A percentile compares a stretch with the other conserved stretches of the same genome.
These are phyloP conservation scores for Petrocephalus sullivani DNA, from an alignment of 2,797 vertebrate genomes.

Conservation along the genomic window DNA sequence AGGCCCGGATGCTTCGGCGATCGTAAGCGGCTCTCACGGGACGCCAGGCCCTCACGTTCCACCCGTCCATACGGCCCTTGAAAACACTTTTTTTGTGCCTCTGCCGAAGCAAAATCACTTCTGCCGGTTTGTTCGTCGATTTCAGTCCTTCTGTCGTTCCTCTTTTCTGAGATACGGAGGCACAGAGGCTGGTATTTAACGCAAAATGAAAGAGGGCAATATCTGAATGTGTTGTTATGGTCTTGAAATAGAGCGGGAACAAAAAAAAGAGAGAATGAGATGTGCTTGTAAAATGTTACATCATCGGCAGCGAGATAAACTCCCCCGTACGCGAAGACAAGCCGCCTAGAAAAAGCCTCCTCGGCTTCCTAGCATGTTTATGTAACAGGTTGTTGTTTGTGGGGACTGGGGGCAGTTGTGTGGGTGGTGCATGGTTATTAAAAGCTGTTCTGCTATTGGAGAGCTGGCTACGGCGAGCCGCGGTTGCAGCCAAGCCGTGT, in stretches of 20 bases:
- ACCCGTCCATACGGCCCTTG: neutral
- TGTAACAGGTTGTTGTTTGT: conserved; percentile 6
- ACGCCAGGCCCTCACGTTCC: neutral
- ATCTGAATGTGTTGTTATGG: neutral
- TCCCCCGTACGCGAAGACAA: neutral
- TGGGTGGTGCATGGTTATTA: conserved; percentile 6
- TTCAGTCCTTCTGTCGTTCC: neutral
- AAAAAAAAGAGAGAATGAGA: conserved; percentile 10
- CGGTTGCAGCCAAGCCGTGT: neutral
- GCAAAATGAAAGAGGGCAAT: neutral
- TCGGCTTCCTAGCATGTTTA: neutral
- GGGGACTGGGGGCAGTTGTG: conserved; percentile 9
- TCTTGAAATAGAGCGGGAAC: conserved; percentile 5
- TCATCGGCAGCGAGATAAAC: conserved; percentile 1
- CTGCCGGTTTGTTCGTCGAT: neutral
- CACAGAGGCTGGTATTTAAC: neutral
- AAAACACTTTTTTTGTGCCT: neutral
- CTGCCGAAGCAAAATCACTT: neutral
- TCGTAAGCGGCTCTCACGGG: neutral
- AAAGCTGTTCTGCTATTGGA: conserved; percentile 7
- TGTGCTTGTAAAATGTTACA: conserved; percentile 16
- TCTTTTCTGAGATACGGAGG: neutral
- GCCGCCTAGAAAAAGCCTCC: neutral
- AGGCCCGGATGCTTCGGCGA: neutral
- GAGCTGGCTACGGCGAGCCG: neutral